These are phyloP conservation scores for Rhegmatorhina hoffmannsi DNA, from an alignment of 2,113 vertebrate genomes.

Conservation along the genomic window DNA sequence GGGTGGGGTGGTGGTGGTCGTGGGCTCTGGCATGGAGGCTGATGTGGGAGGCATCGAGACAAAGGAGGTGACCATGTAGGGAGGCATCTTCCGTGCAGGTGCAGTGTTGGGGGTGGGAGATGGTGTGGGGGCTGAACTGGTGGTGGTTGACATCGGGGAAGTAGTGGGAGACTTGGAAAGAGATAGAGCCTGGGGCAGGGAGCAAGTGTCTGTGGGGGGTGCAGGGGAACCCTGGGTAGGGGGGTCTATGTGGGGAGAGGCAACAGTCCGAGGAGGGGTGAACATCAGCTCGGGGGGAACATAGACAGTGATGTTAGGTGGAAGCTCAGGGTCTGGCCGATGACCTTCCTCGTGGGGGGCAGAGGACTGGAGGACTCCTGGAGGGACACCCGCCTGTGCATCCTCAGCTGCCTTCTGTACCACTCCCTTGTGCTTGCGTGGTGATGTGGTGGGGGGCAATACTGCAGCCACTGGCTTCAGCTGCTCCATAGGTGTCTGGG, in stretches of 20 bases:
- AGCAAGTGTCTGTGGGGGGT: neutral
- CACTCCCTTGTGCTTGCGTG: constrained; percentile 63
- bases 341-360: neutral
- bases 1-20: neutral
- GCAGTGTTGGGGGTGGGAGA: constrained; percentile 13
- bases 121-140: constrained; percentile 9
- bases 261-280: constrained; percentile 26
- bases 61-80: constrained; percentile 78
- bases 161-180: constrained; percentile 3
- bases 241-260: neutral
- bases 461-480: neutral
- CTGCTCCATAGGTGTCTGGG: constrained; percentile 13
- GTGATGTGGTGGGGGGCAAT: constrained; percentile 26
- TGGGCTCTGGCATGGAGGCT: constrained; percentile 34
- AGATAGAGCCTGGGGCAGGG: neutral
- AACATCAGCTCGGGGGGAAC: constrained; percentile 18
- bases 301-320: neutral
- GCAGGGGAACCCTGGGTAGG: neutral
- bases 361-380: neutral
- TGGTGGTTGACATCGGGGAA: neutral
- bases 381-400: neutral
- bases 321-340: neutral
- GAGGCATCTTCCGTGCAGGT: constrained; percentile 44
- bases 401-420: neutral
- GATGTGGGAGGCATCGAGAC: constrained; percentile 72